Evolutionary conservation across 2,113 vertebrate species (phyloP).

Genomic region (Hiodon alosoides): DNA sequence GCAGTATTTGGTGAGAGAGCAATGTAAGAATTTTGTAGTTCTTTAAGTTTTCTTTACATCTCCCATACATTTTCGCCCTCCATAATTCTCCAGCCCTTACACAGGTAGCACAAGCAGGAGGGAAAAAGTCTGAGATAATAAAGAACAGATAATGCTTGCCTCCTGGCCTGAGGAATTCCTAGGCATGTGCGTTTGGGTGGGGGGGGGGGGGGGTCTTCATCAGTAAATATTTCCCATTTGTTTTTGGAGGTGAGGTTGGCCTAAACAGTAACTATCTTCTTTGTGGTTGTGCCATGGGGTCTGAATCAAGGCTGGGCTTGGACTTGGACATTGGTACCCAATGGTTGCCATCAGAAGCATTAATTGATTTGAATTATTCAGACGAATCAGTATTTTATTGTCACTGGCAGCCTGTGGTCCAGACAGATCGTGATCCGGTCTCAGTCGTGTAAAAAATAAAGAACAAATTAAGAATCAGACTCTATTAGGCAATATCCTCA

Average conservation of each 20-base stretch:
- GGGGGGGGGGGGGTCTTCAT: background rate
- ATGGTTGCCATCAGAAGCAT: too few relatives aligned
- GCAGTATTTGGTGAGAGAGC: background rate
- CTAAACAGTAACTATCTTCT: too few relatives aligned
- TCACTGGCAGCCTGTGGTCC: background rate
- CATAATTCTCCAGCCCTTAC: background rate
- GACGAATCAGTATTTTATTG: constrained; percentile 10
- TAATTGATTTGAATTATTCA: background rate
- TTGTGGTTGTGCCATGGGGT: too few relatives aligned
- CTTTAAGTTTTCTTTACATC: constrained; percentile 11
- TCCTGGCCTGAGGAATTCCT: too few relatives aligned
- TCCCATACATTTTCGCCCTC: background rate
- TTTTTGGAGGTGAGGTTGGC: too few relatives aligned
- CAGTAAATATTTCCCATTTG: too few relatives aligned
- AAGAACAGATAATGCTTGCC: background rate
- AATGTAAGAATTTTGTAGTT: too few relatives aligned
- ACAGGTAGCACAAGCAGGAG: background rate
- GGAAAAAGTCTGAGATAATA: background rate
- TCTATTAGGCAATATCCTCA: background rate
- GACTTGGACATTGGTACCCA: too few relatives aligned
- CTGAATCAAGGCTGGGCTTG: too few relatives aligned
- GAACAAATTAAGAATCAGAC: background rate
- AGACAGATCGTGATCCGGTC: background rate
- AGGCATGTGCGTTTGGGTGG: too few relatives aligned
- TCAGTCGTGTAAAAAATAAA: background rate